Percentiles rank a stretch among this genome's conserved stretches.
phyloP scores from a whole-genome alignment of 2,888 invertebrate genomes.

The Archips crataeganus region DNA sequence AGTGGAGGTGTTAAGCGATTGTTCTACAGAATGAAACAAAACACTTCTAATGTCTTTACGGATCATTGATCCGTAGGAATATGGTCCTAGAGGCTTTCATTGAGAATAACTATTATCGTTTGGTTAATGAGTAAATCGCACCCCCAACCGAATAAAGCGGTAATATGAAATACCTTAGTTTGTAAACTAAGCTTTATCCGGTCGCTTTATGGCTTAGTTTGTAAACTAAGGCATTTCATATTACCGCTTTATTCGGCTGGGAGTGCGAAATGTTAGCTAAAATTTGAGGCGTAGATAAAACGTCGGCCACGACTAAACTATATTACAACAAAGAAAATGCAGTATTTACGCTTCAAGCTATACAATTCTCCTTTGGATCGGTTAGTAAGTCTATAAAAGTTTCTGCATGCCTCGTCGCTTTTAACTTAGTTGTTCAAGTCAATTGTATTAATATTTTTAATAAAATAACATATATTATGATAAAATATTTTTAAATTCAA shows the following conservation, averaged over 20 bases:
- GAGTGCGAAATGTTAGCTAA: not conserved
- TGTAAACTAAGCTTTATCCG: no score
- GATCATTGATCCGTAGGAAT: no score
- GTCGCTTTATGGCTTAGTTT: no score
- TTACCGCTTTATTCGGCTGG: no score
- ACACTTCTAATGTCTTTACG: not conserved
- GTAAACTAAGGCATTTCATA: no score
- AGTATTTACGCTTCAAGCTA: constrained; percentile 46
- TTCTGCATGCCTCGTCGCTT: constrained; percentile 35
- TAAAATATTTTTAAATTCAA: no score
- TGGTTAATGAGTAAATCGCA: not conserved
- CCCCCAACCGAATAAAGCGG: no score
- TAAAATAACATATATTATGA: no score
- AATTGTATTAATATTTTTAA: not conserved
- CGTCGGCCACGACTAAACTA: constrained; percentile 33
- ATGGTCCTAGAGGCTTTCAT: not conserved
- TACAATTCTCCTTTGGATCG: constrained; percentile 46
- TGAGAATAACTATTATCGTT: not conserved
- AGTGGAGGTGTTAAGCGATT: no score
- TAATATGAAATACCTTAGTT: no score
- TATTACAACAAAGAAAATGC: constrained; percentile 45
- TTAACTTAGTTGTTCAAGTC: not conserved
- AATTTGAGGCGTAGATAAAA: constrained; percentile 37
- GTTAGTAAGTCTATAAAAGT: constrained; percentile 41
- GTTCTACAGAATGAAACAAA: no score